phyloP scores from a whole-genome alignment of 2,113 vertebrate genomes.

The Charadrius vociferus region DNA sequence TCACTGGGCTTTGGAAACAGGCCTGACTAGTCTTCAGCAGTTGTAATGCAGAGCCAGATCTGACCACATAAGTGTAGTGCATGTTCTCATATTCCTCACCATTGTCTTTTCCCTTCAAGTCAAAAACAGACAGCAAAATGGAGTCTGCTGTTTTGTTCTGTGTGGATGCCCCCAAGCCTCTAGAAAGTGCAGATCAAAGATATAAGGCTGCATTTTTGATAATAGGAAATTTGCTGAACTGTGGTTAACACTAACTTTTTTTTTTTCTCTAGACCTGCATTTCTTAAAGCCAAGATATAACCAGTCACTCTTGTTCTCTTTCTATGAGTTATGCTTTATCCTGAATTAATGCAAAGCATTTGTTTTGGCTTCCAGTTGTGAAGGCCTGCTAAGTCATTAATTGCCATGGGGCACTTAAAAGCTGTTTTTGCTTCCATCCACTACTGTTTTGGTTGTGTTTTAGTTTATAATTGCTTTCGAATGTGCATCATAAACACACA shows the following conservation, averaged over 20 bases:
- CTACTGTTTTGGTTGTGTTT: not conserved
- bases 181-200: not conserved
- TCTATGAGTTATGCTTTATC: not conserved
- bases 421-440: not conserved
- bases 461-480: not conserved
- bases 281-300: not conserved
- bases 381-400: not conserved
- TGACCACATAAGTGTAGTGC: not conserved
- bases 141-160: not conserved
- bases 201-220: not conserved
- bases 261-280: not conserved
- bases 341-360: not conserved
- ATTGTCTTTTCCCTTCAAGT: not conserved
- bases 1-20: not conserved
- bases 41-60: not conserved
- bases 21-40: not conserved
- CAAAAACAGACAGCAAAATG: not conserved
- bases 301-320: not conserved
- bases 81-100: not conserved
- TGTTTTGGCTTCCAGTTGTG: not conserved
- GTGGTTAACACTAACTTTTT: not conserved
- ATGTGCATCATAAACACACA: not conserved
- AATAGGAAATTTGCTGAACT: not conserved
- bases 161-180: not conserved
- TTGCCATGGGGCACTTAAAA: not conserved